Evolutionary conservation across 2,797 vertebrate species (phyloP).

Genomic region (Allobates femoralis): DNA sequence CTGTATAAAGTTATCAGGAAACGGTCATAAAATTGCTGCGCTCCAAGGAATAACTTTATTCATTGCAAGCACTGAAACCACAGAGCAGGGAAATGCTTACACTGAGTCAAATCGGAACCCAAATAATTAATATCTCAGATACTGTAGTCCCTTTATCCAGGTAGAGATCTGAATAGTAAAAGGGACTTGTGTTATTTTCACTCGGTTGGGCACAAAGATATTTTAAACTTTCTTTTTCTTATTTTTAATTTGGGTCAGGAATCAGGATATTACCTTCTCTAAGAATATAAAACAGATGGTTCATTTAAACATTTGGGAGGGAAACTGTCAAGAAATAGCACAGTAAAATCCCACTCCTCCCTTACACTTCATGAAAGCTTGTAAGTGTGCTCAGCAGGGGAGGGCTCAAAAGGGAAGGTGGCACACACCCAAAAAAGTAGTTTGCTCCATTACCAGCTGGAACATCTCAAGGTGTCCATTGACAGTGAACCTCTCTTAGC

Average conservation of each 20-base stretch:
- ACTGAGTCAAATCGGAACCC: constrained; percentile 67
- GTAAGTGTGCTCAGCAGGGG: not conserved
- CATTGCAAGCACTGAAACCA: constrained; percentile 72
- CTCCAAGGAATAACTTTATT: constrained; percentile 53
- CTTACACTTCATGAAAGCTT: constrained; percentile 14
- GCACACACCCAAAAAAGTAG: not conserved
- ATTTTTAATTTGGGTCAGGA: constrained; percentile 34
- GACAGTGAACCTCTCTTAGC: not conserved
- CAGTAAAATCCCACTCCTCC: not conserved
- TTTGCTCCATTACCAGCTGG: not conserved
- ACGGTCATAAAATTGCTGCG: constrained; percentile 49
- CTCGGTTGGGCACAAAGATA: constrained; percentile 30
- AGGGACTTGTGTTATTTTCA: constrained; percentile 58
- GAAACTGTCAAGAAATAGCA: not conserved
- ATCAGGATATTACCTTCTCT: constrained; percentile 46
- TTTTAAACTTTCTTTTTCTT: constrained; percentile 25
- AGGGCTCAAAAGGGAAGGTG: not conserved
- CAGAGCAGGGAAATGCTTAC: constrained; percentile 70
- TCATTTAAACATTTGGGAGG: not conserved
- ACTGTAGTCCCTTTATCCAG: constrained; percentile 64
- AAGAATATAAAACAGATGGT: not conserved
- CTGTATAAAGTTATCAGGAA: constrained; percentile 36
- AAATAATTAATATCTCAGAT: constrained; percentile 67
- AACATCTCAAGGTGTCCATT: not conserved
- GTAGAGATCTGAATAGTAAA: constrained; percentile 66